Conservation (phyloP, 2,888 invertebrate species). For the Eupithecia vulgata region DNA sequence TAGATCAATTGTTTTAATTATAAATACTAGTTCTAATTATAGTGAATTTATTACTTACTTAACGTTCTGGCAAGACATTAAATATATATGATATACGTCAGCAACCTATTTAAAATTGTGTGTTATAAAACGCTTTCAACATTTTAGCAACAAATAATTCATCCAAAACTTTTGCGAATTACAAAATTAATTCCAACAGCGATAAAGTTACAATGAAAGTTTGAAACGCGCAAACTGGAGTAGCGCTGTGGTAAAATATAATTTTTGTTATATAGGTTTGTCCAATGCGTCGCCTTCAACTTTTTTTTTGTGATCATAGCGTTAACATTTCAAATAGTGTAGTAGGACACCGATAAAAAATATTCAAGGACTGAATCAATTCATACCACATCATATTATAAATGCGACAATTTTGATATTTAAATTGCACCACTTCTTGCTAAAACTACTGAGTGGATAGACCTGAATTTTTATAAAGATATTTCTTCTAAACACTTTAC, state of each 20-base stretch:
- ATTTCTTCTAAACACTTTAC: too few relatives aligned
- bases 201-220: conserved; percentile 9
- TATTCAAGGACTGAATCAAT: too few relatives aligned
- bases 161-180: conserved; percentile 2
- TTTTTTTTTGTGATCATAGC: background rate
- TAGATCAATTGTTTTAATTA: too few relatives aligned
- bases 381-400: too few relatives aligned
- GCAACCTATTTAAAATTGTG: background rate
- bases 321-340: background rate
- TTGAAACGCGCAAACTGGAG: conserved; percentile 1
- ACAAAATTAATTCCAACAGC: conserved; percentile 9
- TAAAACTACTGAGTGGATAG: too few relatives aligned
- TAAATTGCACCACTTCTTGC: too few relatives aligned
- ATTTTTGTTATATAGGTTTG: background rate
- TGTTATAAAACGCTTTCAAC: background rate
- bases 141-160: background rate
- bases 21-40: too few relatives aligned
- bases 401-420: too few relatives aligned
- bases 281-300: background rate
- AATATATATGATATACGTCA: background rate
- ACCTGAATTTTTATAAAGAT: too few relatives aligned
- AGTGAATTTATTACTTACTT: too few relatives aligned
- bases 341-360: background rate
- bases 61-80: background rate
- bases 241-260: background rate